A percentile compares a stretch with the other conserved stretches of the same genome.
phyloP scores from a whole-genome alignment of 30 jellyfish, hydroid and myxozoan genomes.

The Cassiopea xamachana region DNA sequence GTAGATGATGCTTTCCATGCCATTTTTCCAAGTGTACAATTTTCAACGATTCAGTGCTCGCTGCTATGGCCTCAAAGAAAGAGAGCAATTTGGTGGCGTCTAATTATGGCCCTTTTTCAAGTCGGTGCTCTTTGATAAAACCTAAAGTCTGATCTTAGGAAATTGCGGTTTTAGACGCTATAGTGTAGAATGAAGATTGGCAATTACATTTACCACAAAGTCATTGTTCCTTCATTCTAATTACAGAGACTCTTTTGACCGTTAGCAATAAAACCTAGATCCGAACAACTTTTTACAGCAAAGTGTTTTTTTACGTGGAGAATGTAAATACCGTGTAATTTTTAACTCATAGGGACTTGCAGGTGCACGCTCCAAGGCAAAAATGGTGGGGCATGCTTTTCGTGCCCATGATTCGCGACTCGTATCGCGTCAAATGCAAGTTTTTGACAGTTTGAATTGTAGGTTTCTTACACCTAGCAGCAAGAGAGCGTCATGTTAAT shows the following conservation, averaged over 20 bases:
- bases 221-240: slow-evolving; percentile 28
- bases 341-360: no score
- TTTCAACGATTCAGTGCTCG: slow-evolving; percentile 5
- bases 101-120: slow-evolving; percentile 28
- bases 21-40: background rate
- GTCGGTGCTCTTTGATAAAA: slow-evolving; percentile 57
- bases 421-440: no score
- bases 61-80: slow-evolving; percentile 36
- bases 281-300: background rate
- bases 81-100: slow-evolving; percentile 71
- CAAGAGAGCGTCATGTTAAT: background rate
- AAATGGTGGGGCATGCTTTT: no score
- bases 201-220: slow-evolving; percentile 45
- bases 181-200: slow-evolving; percentile 46
- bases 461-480: background rate
- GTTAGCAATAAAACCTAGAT: slow-evolving; percentile 21
- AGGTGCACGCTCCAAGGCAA: no score
- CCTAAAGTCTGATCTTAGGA: slow-evolving; percentile 66
- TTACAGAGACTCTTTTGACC: slow-evolving; percentile 59
- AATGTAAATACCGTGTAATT: no score
- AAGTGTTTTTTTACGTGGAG: background rate
- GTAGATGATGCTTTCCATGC: background rate
- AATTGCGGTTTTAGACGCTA: slow-evolving; percentile 59
- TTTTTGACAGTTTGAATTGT: no score
- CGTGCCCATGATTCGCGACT: no score